Conservation (phyloP, 2,888 invertebrate genomes). For the Andrena hattorfiana region DNA sequence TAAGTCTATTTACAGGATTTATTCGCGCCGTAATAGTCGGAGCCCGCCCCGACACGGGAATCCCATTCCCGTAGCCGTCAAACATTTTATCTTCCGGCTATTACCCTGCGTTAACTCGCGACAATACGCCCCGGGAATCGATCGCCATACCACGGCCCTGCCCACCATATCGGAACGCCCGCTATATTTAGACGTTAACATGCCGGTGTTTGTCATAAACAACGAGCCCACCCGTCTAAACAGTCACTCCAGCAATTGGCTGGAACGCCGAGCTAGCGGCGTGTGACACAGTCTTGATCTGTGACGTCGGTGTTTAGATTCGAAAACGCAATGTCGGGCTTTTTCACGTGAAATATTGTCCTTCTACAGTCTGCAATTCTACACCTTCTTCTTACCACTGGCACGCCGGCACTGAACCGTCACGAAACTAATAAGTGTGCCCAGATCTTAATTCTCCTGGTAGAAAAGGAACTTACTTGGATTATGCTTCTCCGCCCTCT, state of each 20-base stretch:
- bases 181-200: neutral
- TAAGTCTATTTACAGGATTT: conserved; percentile 45
- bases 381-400: too few relatives aligned
- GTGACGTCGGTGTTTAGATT: too few relatives aligned
- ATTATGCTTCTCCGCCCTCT: too few relatives aligned
- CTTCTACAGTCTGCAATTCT: too few relatives aligned
- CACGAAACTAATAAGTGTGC: too few relatives aligned
- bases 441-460: too few relatives aligned
- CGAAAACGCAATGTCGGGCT: too few relatives aligned
- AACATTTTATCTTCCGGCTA: conserved; percentile 52
- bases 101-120: conserved; percentile 35
- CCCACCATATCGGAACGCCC: neutral
- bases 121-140: conserved; percentile 24
- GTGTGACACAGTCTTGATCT: neutral
- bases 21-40: conserved; percentile 21
- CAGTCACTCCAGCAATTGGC: neutral
- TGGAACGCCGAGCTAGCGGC: neutral
- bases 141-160: neutral
- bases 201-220: conserved; percentile 1
- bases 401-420: too few relatives aligned
- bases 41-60: conserved; percentile 36
- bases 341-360: too few relatives aligned
- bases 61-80: conserved; percentile 42
- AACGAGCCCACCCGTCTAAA: neutral
- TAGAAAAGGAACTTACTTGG: too few relatives aligned